Base-by-base conservation (phyloP, 2,113 vertebrate genomes). In the Pelvicachromis taeniatus region DNA sequence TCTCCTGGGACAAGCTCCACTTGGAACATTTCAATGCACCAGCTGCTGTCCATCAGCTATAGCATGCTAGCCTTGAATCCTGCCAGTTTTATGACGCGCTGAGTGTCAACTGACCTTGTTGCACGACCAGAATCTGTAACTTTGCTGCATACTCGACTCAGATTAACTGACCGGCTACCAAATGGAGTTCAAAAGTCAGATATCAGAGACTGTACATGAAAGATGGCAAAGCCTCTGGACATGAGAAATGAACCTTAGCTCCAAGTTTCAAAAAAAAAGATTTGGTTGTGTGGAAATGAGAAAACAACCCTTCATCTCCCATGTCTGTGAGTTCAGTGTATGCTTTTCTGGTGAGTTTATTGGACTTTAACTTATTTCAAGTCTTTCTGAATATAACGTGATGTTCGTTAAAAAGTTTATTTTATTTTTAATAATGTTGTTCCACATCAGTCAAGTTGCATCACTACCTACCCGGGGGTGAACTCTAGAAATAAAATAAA, bases 21-120 rank as follows among this genome's bases (percentile, higher is more conserved):
- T 75, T 75, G 26, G 42, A 75, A 75, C 16, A 4, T n/a, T 75
- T 75, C 16, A 7, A 50, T 10, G 68, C 68, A 75, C 42, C 68
- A 50, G 68, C 45, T 75, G 68, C 68, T 50, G 68, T 31, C 68
- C 16, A 1, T 75, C 42, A 75, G 42, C 42, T n/a, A 50, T 75
- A 75, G 42, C 42, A 75, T 75, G 16, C 42, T 31, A 75, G 9
- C 40, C 42, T 31, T 75, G 16, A 75, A 50, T 3, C 42, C 40
- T 45, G 21, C 5, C 12, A 45, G 21, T 70, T 45, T 70, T 70
- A 70, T 45, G 38, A 40, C 13, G 1, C 16, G 65, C 65, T 1
- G 21, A 70, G 13, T 45, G 13, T 70, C 21, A 70, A 16, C 21
- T 26, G 21, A 26, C 13, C 38, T 45, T 70, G 38, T 50, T 73